phyloP scores from a whole-genome alignment of 1,140 invertebrate species.

The Lasaia peninsularis region DNA sequence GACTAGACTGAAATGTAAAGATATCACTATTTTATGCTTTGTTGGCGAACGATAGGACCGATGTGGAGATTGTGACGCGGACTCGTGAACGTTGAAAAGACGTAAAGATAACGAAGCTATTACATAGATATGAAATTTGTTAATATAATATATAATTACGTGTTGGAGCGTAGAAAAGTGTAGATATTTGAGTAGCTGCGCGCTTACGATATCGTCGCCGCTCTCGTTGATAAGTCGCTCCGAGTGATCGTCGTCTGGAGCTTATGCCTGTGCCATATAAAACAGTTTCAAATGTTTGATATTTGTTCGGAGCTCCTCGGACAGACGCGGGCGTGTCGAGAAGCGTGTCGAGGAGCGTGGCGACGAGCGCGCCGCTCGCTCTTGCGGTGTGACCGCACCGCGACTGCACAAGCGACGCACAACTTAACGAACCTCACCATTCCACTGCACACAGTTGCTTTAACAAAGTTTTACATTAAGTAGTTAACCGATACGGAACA shows the following conservation, averaged over 20 bases:
- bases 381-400: slow-evolving; percentile 14
- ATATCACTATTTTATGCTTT: slow-evolving; percentile 77
- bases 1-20: slow-evolving; percentile 76
- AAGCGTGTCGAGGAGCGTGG: not conserved
- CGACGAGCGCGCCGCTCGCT: slow-evolving; percentile 15
- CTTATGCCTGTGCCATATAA: slow-evolving; percentile 27
- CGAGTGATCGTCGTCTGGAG: not conserved
- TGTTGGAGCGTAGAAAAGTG: slow-evolving; percentile 44
- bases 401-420: slow-evolving; percentile 53
- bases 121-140: slow-evolving; percentile 54
- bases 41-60: slow-evolving; percentile 65
- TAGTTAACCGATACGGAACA: slow-evolving; percentile 63
- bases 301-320: not conserved
- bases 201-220: slow-evolving; percentile 24
- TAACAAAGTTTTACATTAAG: slow-evolving; percentile 68
- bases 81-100: slow-evolving; percentile 52
- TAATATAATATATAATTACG: slow-evolving; percentile 43
- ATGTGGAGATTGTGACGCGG: slow-evolving; percentile 43
- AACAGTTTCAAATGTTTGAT: not conserved
- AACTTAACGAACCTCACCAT: slow-evolving; percentile 53
- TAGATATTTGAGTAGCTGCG: slow-evolving; percentile 35
- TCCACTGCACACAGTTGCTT: slow-evolving; percentile 66
- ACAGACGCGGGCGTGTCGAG: not conserved
- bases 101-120: slow-evolving; percentile 49
- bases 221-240: not conserved